Percentiles rank a stretch among this genome's conserved stretches.
Conservation (phyloP, 1,140 invertebrate species). For the Saccostrea glomerata region DNA sequence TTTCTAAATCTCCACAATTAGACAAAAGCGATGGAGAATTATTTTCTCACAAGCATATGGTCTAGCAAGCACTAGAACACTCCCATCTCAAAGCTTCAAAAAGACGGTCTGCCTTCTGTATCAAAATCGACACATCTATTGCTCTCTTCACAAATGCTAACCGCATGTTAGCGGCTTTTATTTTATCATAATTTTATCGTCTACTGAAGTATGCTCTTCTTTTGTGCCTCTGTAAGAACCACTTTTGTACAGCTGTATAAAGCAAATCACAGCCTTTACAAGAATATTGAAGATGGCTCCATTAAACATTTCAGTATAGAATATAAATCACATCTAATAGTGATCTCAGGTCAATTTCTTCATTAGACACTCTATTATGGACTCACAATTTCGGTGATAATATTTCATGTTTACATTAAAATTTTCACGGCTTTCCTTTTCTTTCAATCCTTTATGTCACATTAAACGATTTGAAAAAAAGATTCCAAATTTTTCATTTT, state of each 20-base stretch:
- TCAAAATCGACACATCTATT: not conserved
- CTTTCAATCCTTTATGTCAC: not conserved
- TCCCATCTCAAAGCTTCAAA: not conserved
- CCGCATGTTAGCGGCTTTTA: conserved; percentile 22
- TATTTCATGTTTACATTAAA: not conserved
- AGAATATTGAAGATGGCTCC: not conserved
- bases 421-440: not conserved
- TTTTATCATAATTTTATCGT: conserved; percentile 35
- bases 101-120: not conserved
- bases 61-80: not conserved
- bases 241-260: not conserved
- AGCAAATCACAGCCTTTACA: not conserved
- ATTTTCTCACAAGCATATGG: not conserved
- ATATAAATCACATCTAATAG: not conserved
- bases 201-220: not conserved
- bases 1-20: not conserved
- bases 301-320: not conserved
- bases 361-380: not conserved
- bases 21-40: not conserved
- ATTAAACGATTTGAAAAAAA: too few species aligned
- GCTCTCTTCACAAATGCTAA: conserved; percentile 17
- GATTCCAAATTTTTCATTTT: too few species aligned
- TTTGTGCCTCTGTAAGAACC: not conserved
- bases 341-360: not conserved
- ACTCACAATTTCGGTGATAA: not conserved